Percentiles rank a stretch among this genome's conserved stretches.
Evolutionary conservation across 2,797 vertebrate genomes (phyloP).

Genomic region (Oceanodroma leucorhoa): DNA sequence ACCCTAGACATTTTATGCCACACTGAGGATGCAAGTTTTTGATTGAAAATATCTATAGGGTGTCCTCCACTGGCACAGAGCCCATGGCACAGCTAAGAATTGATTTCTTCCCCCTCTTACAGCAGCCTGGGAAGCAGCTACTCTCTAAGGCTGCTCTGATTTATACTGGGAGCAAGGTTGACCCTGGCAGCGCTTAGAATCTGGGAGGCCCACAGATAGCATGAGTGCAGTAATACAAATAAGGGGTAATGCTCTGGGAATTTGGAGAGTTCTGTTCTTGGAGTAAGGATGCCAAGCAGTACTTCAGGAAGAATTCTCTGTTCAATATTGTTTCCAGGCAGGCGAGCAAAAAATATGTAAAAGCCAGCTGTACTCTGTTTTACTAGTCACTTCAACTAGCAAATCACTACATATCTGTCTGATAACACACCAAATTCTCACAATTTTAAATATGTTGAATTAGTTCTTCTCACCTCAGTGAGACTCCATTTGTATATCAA

Average conservation of each 20-base stretch:
- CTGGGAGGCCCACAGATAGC: not conserved
- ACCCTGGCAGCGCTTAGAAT: not conserved
- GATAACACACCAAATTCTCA: not conserved
- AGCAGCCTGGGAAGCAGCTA: not conserved
- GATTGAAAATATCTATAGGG: conserved; percentile 23
- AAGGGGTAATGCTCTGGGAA: not conserved
- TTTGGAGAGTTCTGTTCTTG: not conserved
- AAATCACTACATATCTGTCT: not conserved
- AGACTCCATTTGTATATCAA: not conserved
- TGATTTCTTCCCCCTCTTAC: not conserved
- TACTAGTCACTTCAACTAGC: not conserved
- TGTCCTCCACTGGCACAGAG: not conserved
- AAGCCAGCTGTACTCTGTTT: not conserved
- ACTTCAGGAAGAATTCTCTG: not conserved
- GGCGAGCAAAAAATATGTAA: not conserved
- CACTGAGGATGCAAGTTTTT: not conserved
- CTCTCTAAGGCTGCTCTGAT: conserved; percentile 13
- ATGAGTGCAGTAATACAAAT: not conserved
- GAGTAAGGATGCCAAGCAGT: not conserved
- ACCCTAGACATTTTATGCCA: not conserved
- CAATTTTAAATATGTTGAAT: not conserved
- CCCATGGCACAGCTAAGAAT: conserved; percentile 9
- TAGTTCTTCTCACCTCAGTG: not conserved
- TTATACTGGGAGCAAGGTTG: conserved; percentile 7
- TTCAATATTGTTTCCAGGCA: not conserved